Percentiles rank a stretch among this genome's conserved stretches.
These are phyloP conservation scores for Sebastes aleutianus DNA, from an alignment of 2,797 vertebrate genomes.

Conservation along the genomic window DNA sequence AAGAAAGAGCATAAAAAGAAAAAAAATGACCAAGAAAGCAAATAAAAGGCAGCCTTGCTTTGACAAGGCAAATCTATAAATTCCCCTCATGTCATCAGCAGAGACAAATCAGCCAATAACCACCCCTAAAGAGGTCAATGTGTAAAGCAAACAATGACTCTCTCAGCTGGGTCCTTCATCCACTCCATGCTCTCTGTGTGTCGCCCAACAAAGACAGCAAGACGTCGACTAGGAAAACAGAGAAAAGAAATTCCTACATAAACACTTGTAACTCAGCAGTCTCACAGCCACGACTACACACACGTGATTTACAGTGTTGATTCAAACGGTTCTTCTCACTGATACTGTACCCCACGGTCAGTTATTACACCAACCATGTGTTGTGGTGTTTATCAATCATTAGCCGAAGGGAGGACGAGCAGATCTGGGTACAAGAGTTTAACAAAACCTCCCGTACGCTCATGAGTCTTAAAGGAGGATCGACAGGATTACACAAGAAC, in stretches of 20 bases:
- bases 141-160: slow-evolving; percentile 57
- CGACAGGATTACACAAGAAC: slow-evolving; percentile 13
- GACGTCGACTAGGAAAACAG: slow-evolving; percentile 41
- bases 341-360: neutral
- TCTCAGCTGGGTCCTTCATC: slow-evolving; percentile 34
- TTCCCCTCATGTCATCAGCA: slow-evolving; percentile 51
- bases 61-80: slow-evolving; percentile 56
- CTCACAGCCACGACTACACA: neutral
- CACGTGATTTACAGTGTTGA: slow-evolving; percentile 33
- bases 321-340: slow-evolving; percentile 12
- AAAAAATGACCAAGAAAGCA: slow-evolving; percentile 16
- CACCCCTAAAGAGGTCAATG: slow-evolving; percentile 16
- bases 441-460: slow-evolving; percentile 11
- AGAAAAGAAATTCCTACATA: slow-evolving; percentile 18
- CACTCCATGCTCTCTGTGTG: slow-evolving; percentile 21
- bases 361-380: slow-evolving; percentile 7
- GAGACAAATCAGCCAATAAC: slow-evolving; percentile 15
- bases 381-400: slow-evolving; percentile 37
- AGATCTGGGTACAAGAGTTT: slow-evolving; percentile 18
- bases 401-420: slow-evolving; percentile 8
- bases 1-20: neutral
- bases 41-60: slow-evolving; percentile 1
- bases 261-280: slow-evolving; percentile 47
- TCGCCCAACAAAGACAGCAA: slow-evolving; percentile 35
- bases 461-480: slow-evolving; percentile 4